phyloP scores from a whole-genome alignment of 2,113 vertebrate species.

The Gopherus evgoodei region DNA sequence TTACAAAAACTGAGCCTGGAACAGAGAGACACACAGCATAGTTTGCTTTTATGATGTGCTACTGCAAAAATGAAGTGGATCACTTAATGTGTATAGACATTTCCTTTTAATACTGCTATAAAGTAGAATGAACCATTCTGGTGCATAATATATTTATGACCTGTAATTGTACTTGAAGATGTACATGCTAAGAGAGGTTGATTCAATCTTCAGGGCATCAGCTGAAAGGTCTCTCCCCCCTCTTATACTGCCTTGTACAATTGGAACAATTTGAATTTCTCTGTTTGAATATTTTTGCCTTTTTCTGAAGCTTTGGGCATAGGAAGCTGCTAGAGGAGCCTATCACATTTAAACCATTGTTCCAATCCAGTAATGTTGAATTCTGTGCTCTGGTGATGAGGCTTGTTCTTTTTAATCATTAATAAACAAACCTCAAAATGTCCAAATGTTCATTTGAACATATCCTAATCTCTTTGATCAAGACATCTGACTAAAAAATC shows the following conservation, averaged over 20 bases:
- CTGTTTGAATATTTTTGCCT: not conserved
- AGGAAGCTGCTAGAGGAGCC: not conserved
- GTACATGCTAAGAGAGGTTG: not conserved
- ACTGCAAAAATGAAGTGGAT: not conserved
- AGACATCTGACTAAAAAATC: not conserved
- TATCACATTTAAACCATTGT: not conserved
- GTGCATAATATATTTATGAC: not conserved
- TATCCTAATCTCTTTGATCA: constrained; percentile 21
- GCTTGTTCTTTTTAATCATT: not conserved
- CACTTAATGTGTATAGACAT: not conserved
- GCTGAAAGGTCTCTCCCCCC: not conserved
- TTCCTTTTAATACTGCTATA: not conserved
- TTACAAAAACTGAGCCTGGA: not conserved
- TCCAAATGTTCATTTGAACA: not conserved
- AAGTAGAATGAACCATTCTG: not conserved
- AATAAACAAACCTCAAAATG: not conserved
- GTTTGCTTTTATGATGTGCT: not conserved
- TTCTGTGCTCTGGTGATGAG: not conserved
- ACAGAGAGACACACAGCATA: not conserved
- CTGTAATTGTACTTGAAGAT: not conserved
- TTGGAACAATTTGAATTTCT: not conserved
- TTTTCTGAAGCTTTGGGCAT: not conserved
- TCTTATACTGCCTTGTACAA: not conserved
- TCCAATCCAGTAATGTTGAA: not conserved
- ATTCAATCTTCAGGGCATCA: not conserved